These are phyloP conservation scores for Pseudochirops corinnae DNA, from an alignment of 2,797 vertebrate genomes.

Conservation along the genomic window DNA sequence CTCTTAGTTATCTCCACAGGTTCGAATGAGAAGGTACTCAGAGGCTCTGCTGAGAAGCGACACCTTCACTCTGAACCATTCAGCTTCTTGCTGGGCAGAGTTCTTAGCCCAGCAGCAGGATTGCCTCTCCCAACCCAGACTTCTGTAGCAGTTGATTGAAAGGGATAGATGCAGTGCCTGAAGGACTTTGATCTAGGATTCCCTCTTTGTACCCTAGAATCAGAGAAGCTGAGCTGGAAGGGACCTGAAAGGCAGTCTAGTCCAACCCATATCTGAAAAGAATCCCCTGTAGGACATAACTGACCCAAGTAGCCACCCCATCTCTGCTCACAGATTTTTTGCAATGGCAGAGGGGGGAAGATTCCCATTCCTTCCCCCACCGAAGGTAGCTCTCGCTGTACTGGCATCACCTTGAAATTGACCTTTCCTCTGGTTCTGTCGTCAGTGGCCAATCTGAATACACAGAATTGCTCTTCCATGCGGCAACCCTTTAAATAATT, in stretches of 20 bases:
- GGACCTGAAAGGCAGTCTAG: background rate
- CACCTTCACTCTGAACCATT: constrained; percentile 18
- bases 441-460: background rate
- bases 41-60: constrained; percentile 31
- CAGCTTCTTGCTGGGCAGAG: background rate
- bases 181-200: constrained; percentile 65
- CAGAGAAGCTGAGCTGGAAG: background rate
- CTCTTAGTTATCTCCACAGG: constrained; percentile 29
- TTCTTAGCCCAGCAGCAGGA: background rate
- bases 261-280: background rate
- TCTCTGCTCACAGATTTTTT: background rate
- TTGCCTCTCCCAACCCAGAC: background rate
- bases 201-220: background rate
- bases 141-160: constrained; percentile 44
- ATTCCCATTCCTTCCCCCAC: background rate
- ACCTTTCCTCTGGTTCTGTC: background rate
- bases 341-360: background rate
- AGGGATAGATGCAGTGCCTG: constrained; percentile 61
- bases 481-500: background rate
- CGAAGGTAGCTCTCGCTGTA: background rate
- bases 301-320: background rate
- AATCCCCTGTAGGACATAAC: background rate
- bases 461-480: background rate
- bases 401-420: background rate
- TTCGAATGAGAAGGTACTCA: background rate